Evolutionary conservation across 2,113 vertebrate species (phyloP), one percentile per base, ranked within the genome.

Genomic region (Alouatta palliata): DNA sequence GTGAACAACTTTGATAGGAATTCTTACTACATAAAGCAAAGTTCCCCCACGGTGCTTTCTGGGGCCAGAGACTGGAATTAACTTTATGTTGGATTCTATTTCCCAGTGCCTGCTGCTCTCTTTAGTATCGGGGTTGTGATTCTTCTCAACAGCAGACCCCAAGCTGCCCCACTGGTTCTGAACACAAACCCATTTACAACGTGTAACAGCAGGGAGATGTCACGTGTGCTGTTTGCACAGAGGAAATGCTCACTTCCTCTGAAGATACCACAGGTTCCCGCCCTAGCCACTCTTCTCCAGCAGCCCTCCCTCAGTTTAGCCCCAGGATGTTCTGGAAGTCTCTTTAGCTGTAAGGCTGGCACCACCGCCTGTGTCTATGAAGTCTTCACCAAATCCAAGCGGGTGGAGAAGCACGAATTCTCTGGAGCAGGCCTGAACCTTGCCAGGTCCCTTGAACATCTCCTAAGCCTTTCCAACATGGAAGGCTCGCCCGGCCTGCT

Each of bases 391-490:
- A 64, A 90, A 79, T 79, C 73, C 79, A 75, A 85, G n/a, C 2
- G 6, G 3, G 70, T 56, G 5, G 70, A 73, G 37, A 58, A 64
- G 40, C 61, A 32, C 16, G 0, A 0, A 30, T 80, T 81, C 52
- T 73, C 73, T n/a, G 54, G 2, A 54, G 43, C 20, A 25, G 76
- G 47, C 43, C 45, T 64, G 43, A 85, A 27, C 96, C 97, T 97
- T 98, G 98, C 98, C 96, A 97, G 70, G 95, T 95, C 97, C 98
- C 97, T 97, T 98, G 97, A 96, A 95, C 82, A 96, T 96, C 97
- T 87, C 71, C 70, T 71, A 13, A 90, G 52, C 79, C 97, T 96
- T 95, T 98, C 98, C 97, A 98, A 98, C 98, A 97, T 90, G 87
- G 96, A 98, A 97, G 97, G 95, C 96, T 98, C 96, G 87, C 96